A percentile compares a stretch with the other conserved stretches of the same genome.
phyloP scores from a whole-genome alignment of 1,140 invertebrate species.

The Steinernema khuongi region DNA sequence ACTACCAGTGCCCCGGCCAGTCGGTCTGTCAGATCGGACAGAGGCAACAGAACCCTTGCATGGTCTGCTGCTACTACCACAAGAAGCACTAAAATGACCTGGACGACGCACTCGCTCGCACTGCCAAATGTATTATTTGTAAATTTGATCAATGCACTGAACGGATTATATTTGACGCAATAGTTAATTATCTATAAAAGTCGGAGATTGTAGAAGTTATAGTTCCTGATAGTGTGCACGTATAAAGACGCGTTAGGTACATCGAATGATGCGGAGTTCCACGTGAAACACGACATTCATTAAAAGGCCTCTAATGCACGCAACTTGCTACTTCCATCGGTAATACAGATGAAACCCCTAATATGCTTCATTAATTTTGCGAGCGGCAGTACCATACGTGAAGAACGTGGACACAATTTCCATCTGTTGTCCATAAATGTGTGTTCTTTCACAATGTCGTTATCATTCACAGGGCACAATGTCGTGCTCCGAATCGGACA shows the following conservation, averaged over 20 bases:
- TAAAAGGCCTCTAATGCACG: no score
- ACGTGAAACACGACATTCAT: no score
- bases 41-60: constrained; percentile 35
- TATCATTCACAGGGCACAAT: no score
- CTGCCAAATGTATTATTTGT: neutral
- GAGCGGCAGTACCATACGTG: no score
- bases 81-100: constrained; percentile 29
- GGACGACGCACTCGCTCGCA: neutral
- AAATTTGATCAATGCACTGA: neutral
- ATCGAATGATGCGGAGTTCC: no score
- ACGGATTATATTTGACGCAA: neutral
- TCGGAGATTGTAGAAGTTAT: neutral
- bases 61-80: constrained; percentile 50
- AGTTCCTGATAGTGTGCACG: neutral
- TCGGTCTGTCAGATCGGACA: constrained; percentile 53
- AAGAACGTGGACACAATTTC: no score
- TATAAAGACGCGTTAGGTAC: neutral
- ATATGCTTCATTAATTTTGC: no score
- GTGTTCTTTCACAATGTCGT: no score
- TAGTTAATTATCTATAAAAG: neutral
- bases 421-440: no score
- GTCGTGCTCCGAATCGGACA: no score
- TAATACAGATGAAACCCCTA: no score
- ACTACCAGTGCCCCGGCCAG: constrained; percentile 54
- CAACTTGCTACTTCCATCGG: no score